Evolutionary conservation across 2,113 vertebrate species (phyloP), one percentile per base, ranked within the genome.

Genomic region (Panurus biarmicus): DNA sequence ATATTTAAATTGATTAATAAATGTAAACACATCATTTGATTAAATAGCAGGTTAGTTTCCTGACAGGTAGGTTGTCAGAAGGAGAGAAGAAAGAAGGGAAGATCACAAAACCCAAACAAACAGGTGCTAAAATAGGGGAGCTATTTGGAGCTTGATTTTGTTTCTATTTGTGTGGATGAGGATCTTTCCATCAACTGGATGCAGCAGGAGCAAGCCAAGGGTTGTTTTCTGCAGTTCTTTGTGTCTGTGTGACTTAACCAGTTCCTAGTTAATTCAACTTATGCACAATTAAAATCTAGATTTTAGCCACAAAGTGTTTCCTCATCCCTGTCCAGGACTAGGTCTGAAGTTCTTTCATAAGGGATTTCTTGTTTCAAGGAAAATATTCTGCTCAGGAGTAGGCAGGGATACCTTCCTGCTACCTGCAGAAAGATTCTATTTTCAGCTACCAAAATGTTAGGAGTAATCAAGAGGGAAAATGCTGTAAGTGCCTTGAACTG

Each of bases 21-120:
- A 96, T 84, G 56, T 91, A 94, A 94, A 80, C 83, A 95, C 80
- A 92, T 96, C 64, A 94, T 94, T 94, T 77, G 56, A 95, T 95
- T 95, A 97, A 95, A 92, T 89, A 92, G 45, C 35, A 87, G 77
- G 82, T 84, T 95, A 85, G 91, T 67, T 93, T 48, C 74, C 89
- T 89, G 75, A 87, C 79, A 93, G 53, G 67, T 65, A 56, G 20
- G 16, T 16, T 96, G 95, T 94, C 93, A 90, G 47, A 9, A 92
- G 40, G 7, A 75, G 33, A 73, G 54, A 47, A 90, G 66, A 73
- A 83, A 58, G n/a, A 71, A 62, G 66, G 29, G 70, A 23, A 73
- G 61, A 82, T 74, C 62, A 77, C 56, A 65, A 72, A 76, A 53
- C 12, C 20, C 35, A 83, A 91, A 73, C 73, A 94, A 93, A 70